Percentiles rank a stretch among this genome's conserved stretches.
Conservation (phyloP, 2,888 invertebrate genomes). For the Lithophane socia region DNA sequence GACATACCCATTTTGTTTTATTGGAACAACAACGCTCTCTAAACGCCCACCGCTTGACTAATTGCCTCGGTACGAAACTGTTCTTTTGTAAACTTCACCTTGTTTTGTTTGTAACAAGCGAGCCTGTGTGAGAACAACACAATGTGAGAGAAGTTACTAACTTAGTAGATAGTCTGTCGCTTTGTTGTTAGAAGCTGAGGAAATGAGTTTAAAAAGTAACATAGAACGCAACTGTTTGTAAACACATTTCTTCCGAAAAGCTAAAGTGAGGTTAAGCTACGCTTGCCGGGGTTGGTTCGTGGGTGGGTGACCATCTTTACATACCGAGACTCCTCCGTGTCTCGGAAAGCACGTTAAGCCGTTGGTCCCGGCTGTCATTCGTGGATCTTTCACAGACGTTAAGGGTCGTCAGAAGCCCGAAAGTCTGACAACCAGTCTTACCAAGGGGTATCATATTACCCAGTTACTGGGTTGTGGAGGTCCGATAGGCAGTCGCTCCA, state of each 20-base stretch:
- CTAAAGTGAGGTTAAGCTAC: not conserved
- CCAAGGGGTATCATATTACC: too few relatives aligned
- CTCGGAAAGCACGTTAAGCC: too few relatives aligned
- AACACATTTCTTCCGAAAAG: not conserved
- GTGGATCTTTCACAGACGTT: too few relatives aligned
- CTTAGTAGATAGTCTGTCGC: not conserved
- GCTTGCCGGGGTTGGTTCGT: too few relatives aligned
- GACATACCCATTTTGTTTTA: not conserved
- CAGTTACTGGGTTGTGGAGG: too few relatives aligned
- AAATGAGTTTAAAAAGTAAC: slow-evolving; percentile 6
- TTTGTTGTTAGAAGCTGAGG: not conserved
- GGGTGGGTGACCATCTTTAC: too few relatives aligned
- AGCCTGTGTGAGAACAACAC: not conserved
- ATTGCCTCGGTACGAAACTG: not conserved
- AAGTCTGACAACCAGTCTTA: too few relatives aligned
- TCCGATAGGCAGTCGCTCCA: too few relatives aligned
- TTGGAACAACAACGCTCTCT: not conserved
- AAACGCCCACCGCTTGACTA: not conserved
- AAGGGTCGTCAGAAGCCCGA: too few relatives aligned
- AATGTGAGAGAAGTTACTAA: not conserved
- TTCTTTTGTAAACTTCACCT: not conserved
- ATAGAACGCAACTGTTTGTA: not conserved
- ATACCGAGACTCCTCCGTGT: too few relatives aligned
- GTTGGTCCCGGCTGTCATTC: too few relatives aligned
- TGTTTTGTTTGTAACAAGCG: not conserved